Evolutionary conservation across 2,888 invertebrate genomes (phyloP).

Genomic region (Macrophya annulata): DNA sequence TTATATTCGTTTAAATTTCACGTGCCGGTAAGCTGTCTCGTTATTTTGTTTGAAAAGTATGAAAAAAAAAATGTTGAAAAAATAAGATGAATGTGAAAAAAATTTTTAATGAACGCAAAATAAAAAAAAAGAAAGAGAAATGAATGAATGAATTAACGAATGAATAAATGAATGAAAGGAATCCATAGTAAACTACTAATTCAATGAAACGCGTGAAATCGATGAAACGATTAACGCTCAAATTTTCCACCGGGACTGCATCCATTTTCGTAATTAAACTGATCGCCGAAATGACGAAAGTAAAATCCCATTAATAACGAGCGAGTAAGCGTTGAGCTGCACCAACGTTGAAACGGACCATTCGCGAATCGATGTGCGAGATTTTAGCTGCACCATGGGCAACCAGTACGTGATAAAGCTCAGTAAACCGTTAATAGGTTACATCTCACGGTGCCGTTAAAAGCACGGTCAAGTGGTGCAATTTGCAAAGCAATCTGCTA

Average conservation of each 20-base stretch:
- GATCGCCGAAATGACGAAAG: conserved; percentile 40
- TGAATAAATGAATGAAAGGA: background rate
- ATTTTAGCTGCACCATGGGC: background rate
- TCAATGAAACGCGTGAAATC: background rate
- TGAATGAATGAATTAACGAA: background rate
- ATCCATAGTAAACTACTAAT: background rate
- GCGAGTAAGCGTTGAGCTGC: background rate
- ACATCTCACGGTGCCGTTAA: conserved; percentile 25
- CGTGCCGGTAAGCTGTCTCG: background rate
- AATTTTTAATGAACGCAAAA: too few species aligned
- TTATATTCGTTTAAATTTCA: background rate
- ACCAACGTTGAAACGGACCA: background rate
- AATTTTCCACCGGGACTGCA: conserved; percentile 8
- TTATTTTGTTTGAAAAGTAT: background rate
- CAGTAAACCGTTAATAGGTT: conserved; percentile 44
- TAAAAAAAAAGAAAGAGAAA: too few species aligned
- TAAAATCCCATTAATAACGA: conserved; percentile 44
- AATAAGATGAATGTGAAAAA: too few species aligned
- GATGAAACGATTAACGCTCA: background rate
- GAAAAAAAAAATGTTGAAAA: background rate
- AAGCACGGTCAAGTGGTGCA: background rate
- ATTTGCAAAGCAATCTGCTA: conserved; percentile 35
- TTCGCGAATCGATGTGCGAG: conserved; percentile 30
- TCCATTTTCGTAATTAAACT: conserved; percentile 46
- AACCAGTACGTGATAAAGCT: conserved; percentile 21